Conservation (phyloP, 2,113 vertebrate species). For the Albula glossodonta region DNA sequence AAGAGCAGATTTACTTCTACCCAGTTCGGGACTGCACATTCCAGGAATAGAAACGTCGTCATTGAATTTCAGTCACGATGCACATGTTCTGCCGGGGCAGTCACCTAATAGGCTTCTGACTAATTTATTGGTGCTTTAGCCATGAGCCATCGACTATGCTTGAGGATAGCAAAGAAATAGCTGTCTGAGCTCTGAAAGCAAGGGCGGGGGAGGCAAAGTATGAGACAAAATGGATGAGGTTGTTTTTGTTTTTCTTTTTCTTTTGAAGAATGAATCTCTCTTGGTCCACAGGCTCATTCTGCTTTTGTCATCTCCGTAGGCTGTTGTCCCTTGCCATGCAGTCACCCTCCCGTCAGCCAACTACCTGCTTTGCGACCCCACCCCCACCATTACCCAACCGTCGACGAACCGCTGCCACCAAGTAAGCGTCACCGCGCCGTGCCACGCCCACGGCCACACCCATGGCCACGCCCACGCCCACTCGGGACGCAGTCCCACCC, state of each 20-base stretch:
- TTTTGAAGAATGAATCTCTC: background rate
- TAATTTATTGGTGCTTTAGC: background rate
- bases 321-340: conserved; percentile 83
- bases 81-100: background rate
- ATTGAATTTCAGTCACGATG: background rate
- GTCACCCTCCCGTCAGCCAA: conserved; percentile 82
- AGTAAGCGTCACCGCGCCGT: conserved; percentile 68
- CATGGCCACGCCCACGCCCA: background rate
- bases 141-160: background rate
- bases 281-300: background rate
- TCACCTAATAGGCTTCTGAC: background rate
- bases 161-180: background rate
- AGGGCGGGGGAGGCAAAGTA: background rate
- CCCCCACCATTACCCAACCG: conserved; percentile 87
- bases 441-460: background rate
- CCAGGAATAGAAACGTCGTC: background rate
- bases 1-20: background rate
- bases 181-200: background rate
- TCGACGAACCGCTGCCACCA: conserved; percentile 87
- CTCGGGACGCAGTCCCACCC: background rate
- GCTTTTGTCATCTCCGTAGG: conserved; percentile 69
- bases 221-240: background rate
- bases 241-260: background rate
- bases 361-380: conserved; percentile 85
- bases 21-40: no score